These are phyloP conservation scores for Nyctibius bracteatus DNA, from an alignment of 2,113 vertebrate genomes.

Conservation along the genomic window DNA sequence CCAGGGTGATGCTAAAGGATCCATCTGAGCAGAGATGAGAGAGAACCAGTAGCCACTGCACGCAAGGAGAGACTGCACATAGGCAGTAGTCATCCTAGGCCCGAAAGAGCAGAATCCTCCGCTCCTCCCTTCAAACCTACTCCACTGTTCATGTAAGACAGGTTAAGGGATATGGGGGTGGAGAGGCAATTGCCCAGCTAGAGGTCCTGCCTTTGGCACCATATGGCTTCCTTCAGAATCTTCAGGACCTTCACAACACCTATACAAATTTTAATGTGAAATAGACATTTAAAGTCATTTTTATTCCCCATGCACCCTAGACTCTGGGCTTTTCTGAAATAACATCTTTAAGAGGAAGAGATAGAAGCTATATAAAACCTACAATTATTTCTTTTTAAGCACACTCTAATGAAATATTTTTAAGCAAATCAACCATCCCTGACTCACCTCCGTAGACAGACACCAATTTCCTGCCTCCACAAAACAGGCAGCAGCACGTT, in stretches of 20 bases:
- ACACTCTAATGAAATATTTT: background rate
- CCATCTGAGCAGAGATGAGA: background rate
- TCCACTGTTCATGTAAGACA: background rate
- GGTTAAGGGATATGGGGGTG: background rate
- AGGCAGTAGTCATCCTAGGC: background rate
- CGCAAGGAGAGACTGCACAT: background rate
- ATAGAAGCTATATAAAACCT: background rate
- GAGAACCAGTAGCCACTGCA: background rate
- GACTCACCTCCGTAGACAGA: background rate
- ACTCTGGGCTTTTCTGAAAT: background rate
- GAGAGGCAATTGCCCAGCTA: background rate
- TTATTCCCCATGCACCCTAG: background rate
- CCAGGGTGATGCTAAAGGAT: background rate
- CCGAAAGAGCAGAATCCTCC: background rate
- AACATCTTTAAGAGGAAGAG: background rate
- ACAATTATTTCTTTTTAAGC: background rate
- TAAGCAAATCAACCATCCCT: background rate
- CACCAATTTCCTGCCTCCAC: background rate
- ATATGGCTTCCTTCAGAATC: background rate
- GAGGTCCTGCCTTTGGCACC: background rate
- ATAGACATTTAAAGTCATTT: background rate
- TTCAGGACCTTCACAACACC: background rate
- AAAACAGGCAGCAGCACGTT: background rate
- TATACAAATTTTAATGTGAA: background rate
- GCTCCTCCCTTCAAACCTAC: background rate